These are phyloP conservation scores for Thunnus albacares DNA, from an alignment of 2,797 vertebrate species.

Conservation along the genomic window DNA sequence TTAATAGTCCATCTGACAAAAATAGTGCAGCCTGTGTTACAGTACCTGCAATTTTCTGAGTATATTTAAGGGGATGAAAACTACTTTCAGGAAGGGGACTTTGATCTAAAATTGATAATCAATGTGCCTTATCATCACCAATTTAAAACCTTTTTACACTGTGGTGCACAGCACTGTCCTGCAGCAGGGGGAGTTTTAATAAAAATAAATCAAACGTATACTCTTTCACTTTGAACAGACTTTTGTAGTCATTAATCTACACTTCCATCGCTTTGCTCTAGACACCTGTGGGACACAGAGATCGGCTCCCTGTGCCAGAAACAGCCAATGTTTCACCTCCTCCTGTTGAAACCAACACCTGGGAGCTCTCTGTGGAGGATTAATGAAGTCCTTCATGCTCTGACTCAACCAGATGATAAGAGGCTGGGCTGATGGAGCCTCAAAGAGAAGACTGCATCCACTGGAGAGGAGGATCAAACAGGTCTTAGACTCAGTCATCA, in stretches of 20 bases:
- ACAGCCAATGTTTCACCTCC: constrained; percentile 46
- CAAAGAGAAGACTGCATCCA: constrained; percentile 52
- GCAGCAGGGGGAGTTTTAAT: background rate
- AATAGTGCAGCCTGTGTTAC: constrained; percentile 3
- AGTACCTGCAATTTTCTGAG: background rate
- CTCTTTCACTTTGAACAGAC: constrained; percentile 8
- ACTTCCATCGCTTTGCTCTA: constrained; percentile 27
- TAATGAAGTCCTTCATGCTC: constrained; percentile 68
- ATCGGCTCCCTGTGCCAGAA: constrained; percentile 17
- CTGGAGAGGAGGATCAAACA: constrained; percentile 46
- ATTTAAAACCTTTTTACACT: background rate
- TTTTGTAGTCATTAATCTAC: constrained; percentile 21
- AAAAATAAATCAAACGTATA: constrained; percentile 20
- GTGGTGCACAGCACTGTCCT: background rate
- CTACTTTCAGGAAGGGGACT: background rate
- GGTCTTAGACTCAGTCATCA: constrained; percentile 37
- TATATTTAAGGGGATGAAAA: background rate
- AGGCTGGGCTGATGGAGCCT: constrained; percentile 45
- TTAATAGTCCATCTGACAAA: constrained; percentile 17
- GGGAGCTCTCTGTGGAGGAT: constrained; percentile 52
- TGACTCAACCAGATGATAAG: constrained; percentile 66
- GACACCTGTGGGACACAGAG: constrained; percentile 23
- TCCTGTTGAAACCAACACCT: constrained; percentile 61
- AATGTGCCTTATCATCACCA: background rate
- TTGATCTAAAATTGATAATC: constrained; percentile 3